These are phyloP conservation scores for Calliphora vicina DNA, from an alignment of 1,140 invertebrate genomes.

Conservation along the genomic window DNA sequence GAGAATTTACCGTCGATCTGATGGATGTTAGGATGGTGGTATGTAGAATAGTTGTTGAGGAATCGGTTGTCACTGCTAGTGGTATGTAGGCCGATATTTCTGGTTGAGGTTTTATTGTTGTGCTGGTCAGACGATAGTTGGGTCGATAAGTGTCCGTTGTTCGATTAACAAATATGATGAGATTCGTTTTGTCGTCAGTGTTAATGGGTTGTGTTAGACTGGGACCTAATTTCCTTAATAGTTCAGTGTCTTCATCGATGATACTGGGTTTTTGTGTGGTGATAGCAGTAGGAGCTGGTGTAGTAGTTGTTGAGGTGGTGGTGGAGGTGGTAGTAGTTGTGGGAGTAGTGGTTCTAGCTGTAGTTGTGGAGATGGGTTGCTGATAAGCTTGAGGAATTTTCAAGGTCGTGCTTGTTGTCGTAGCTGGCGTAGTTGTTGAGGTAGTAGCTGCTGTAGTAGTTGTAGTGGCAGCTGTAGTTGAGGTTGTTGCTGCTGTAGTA, in stretches of 20 bases:
- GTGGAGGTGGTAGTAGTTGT: neutral
- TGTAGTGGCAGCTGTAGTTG: constrained; percentile 39
- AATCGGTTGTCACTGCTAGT: constrained; percentile 46
- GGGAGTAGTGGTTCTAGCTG: neutral
- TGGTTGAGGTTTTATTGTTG: neutral
- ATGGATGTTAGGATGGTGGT: constrained; percentile 55
- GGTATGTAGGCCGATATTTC: constrained; percentile 19
- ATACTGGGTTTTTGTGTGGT: constrained; percentile 40
- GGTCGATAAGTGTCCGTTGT: constrained; percentile 43
- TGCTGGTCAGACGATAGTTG: neutral
- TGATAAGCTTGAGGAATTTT: neutral
- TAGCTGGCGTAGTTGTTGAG: constrained; percentile 35
- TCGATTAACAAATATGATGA: constrained; percentile 58
- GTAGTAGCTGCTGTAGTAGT: constrained; percentile 37
- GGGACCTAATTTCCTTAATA: constrained; percentile 50
- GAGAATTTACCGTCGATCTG: constrained; percentile 53
- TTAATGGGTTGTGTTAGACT: constrained; percentile 54
- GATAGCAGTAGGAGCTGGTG: neutral
- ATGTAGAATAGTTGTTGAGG: constrained; percentile 47
- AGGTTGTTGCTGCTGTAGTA: constrained; percentile 43
- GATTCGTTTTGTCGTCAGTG: constrained; percentile 54
- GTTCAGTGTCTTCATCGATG: constrained; percentile 52
- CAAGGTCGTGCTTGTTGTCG: neutral
- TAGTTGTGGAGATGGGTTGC: neutral
- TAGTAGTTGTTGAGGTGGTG: neutral